These are phyloP conservation scores for Gymnosoma rotundatum DNA, from an alignment of 2,888 invertebrate species.

Conservation along the genomic window DNA sequence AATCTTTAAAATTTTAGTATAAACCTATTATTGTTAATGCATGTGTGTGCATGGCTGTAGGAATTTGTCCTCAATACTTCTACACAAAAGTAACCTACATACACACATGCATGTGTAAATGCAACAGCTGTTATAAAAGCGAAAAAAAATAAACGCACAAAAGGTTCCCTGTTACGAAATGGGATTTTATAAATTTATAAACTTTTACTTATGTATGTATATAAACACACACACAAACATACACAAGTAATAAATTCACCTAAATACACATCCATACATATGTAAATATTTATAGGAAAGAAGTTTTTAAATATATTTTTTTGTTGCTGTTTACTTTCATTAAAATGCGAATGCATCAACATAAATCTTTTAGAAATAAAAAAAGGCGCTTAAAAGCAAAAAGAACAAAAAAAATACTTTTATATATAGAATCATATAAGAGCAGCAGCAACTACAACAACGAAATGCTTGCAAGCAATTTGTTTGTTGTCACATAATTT, in stretches of 20 bases:
- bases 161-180: not conserved
- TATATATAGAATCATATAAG: not conserved
- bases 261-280: not conserved
- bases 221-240: not conserved
- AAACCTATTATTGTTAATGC: too few relatives aligned
- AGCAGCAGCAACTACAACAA: conserved; percentile 3
- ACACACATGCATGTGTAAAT: too few relatives aligned
- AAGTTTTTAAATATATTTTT: too few relatives aligned
- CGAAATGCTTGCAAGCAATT: conserved; percentile 24
- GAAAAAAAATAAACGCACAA: not conserved
- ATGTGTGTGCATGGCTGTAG: too few relatives aligned
- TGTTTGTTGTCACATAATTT: conserved; percentile 50
- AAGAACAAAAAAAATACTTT: conserved; percentile 45
- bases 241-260: not conserved
- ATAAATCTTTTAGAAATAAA: not conserved
- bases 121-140: conserved; percentile 61
- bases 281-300: too few relatives aligned
- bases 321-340: not conserved
- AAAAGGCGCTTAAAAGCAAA: conserved; percentile 20
- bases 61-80: not conserved
- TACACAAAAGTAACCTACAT: conserved; percentile 57
- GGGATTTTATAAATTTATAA: too few relatives aligned
- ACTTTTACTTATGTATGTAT: too few relatives aligned
- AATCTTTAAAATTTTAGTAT: too few relatives aligned
- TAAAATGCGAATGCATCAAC: not conserved